These are phyloP conservation scores for Clusia tigrina DNA, from an alignment of 2,888 invertebrate species.

Conservation along the genomic window DNA sequence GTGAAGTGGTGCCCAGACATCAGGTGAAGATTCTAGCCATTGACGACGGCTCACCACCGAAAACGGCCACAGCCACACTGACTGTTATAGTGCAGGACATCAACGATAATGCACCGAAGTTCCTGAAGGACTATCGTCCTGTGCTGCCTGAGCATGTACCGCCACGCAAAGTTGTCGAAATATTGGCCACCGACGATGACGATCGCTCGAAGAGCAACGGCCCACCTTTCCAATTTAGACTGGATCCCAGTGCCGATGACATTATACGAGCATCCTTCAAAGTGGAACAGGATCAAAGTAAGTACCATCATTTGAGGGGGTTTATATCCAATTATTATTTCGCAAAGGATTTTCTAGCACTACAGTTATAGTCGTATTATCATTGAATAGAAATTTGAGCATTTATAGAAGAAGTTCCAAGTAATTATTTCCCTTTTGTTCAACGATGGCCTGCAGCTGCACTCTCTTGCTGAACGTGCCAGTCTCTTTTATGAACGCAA, in stretches of 20 bases:
- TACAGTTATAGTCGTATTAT: too few relatives aligned
- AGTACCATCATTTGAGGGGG: too few relatives aligned
- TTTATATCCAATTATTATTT: too few relatives aligned
- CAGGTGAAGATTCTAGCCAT: slow-evolving; percentile 96
- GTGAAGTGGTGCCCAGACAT: slow-evolving; percentile 94
- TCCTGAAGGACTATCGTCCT: slow-evolving; percentile 90
- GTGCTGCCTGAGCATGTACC: slow-evolving; percentile 93
- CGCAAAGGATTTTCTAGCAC: too few relatives aligned
- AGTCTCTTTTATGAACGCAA: too few relatives aligned
- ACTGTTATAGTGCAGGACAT: slow-evolving; percentile 95
- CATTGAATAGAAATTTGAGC: too few relatives aligned
- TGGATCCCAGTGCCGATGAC: slow-evolving; percentile 93
- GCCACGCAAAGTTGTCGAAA: slow-evolving; percentile 90
- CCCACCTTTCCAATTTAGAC: slow-evolving; percentile 93
- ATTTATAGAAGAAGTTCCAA: too few relatives aligned
- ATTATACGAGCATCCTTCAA: slow-evolving; percentile 93
- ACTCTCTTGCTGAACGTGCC: too few relatives aligned
- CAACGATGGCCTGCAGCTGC: too few relatives aligned
- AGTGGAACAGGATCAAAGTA: slow-evolving; percentile 95
- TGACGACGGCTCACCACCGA: slow-evolving; percentile 91
- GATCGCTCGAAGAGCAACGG: slow-evolving; percentile 94
- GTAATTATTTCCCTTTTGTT: too few relatives aligned
- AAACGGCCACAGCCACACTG: slow-evolving; percentile 91
- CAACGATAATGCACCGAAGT: slow-evolving; percentile 93
- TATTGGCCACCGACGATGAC: slow-evolving; percentile 92